phyloP scores from a whole-genome alignment of 92 coral and sea anemone species.

The Palythoa caribaeorum region DNA sequence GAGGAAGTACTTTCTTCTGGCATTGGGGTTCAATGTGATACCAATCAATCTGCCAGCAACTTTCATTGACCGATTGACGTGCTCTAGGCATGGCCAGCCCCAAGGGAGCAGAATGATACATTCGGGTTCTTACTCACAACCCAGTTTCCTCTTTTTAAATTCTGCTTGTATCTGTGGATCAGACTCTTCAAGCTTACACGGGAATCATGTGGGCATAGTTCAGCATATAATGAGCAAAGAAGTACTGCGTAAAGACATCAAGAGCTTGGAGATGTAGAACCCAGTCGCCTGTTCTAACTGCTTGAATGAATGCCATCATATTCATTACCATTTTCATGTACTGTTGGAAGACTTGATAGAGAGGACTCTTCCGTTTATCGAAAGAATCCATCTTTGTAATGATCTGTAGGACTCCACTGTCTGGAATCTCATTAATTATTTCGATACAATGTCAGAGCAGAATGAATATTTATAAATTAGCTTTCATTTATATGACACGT shows the following conservation, averaged over 20 bases:
- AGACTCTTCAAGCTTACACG: constrained; percentile 37
- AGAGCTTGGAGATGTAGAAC: constrained; percentile 62
- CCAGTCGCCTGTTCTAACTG: constrained; percentile 71
- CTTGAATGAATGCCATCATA: constrained; percentile 62
- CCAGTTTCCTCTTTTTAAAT: constrained; percentile 70
- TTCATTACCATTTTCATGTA: constrained; percentile 69
- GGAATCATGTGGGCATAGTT: constrained; percentile 72
- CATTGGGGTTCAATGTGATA: constrained; percentile 64
- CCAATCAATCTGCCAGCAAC: constrained; percentile 67
- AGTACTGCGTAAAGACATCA: constrained; percentile 61
- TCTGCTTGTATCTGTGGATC: constrained; percentile 68
- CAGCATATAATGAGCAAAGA: constrained; percentile 68
- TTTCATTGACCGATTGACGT: constrained; percentile 72
- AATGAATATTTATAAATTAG: no score
- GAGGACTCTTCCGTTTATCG: constrained; percentile 53
- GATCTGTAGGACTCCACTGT: constrained; percentile 27
- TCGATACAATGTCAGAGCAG: no score
- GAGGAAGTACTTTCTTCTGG: constrained; percentile 62
- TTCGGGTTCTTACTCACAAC: constrained; percentile 64
- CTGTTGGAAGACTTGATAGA: constrained; percentile 52
- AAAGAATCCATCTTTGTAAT: constrained; percentile 63
- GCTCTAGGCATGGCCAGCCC: constrained; percentile 71
- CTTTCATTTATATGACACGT: no score
- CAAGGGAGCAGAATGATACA: constrained; percentile 61
- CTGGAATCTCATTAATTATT: no score